Conservation (phyloP, 2,888 invertebrate genomes). For the Polydrusus tereticollis region DNA sequence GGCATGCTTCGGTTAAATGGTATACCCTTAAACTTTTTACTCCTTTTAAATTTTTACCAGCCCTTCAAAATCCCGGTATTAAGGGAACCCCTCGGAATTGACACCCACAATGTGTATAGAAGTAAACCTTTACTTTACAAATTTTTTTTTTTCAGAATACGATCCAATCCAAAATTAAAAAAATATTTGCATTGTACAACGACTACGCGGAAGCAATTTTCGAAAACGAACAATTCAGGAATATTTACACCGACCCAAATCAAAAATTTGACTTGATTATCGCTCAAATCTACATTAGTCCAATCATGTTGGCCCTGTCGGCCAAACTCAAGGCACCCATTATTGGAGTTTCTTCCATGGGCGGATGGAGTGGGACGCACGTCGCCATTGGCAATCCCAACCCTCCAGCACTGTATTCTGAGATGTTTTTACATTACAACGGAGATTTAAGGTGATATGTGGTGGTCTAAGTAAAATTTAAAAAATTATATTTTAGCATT, state of each 20-base stretch:
- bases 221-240: slow-evolving; percentile 53
- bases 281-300: slow-evolving; percentile 56
- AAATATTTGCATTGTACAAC: slow-evolving; percentile 53
- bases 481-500: too few species aligned
- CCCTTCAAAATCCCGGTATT: too few species aligned
- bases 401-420: slow-evolving; percentile 57
- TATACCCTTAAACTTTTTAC: too few species aligned
- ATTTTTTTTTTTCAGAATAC: slow-evolving; percentile 33
- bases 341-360: slow-evolving; percentile 57
- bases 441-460: slow-evolving; percentile 46
- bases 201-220: slow-evolving; percentile 53
- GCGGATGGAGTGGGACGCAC: slow-evolving; percentile 55
- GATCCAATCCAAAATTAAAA: slow-evolving; percentile 53
- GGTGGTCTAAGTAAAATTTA: too few species aligned
- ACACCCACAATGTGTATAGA: neutral
- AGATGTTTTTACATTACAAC: slow-evolving; percentile 57
- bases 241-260: slow-evolving; percentile 52
- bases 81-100: neutral
- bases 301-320: slow-evolving; percentile 54
- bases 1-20: too few species aligned
- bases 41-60: too few species aligned
- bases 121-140: neutral
- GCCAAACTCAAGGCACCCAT: slow-evolving; percentile 54
- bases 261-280: slow-evolving; percentile 58
- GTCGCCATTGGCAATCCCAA: slow-evolving; percentile 56